These are phyloP conservation scores for Siphamia tubifer DNA, from an alignment of 2,113 vertebrate species.

Conservation along the genomic window DNA sequence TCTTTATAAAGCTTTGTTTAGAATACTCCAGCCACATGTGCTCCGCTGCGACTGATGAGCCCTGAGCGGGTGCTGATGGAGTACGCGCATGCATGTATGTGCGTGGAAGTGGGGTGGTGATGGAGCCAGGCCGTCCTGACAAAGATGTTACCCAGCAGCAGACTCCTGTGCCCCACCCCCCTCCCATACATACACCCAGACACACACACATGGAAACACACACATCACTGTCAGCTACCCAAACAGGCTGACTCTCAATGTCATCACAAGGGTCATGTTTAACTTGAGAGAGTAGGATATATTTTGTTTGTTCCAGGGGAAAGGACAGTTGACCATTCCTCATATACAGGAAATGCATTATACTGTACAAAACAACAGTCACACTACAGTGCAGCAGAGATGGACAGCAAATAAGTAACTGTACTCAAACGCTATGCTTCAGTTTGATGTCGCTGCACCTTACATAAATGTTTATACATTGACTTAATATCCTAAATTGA, in stretches of 20 bases:
- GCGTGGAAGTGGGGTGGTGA: constrained; percentile 58
- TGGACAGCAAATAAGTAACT: background rate
- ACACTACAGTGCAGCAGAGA: background rate
- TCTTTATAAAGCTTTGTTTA: constrained; percentile 80
- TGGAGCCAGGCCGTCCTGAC: constrained; percentile 68
- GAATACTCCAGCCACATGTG: constrained; percentile 78
- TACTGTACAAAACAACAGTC: background rate
- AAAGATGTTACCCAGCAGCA: constrained; percentile 74
- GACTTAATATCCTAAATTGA: no score
- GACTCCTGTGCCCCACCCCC: constrained; percentile 25
- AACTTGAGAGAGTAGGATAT: constrained; percentile 58
- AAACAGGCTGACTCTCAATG: constrained; percentile 43
- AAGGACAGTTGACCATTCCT: constrained; percentile 51
- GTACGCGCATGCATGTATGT: constrained; percentile 36
- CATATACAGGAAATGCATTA: constrained; percentile 35
- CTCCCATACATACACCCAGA: background rate
- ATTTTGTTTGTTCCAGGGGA: constrained; percentile 52
- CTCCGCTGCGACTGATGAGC: constrained; percentile 75
- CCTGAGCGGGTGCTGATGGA: constrained; percentile 77
- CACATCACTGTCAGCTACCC: constrained; percentile 30
- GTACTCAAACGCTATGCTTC: background rate
- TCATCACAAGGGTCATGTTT: constrained; percentile 56
- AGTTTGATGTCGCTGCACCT: no score
- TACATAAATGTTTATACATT: background rate
- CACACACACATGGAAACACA: background rate